A percentile compares a stretch with the other conserved stretches of the same genome.
phyloP scores from a whole-genome alignment of 2,888 invertebrate genomes.

The Perithous albicinctus region DNA sequence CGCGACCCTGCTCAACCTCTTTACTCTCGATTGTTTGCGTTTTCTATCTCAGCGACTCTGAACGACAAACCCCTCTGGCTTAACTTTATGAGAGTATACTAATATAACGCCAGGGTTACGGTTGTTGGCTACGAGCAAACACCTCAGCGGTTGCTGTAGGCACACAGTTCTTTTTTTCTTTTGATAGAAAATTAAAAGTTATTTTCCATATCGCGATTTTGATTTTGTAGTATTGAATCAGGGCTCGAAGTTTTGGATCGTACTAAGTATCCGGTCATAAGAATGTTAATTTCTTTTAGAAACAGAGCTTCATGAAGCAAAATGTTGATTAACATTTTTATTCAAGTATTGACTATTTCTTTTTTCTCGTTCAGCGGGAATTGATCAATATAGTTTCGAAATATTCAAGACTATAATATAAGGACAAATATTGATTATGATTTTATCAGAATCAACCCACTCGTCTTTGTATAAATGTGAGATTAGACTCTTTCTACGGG shows the following conservation, averaged over 20 bases:
- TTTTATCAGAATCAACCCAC: not conserved
- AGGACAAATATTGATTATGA: not conserved
- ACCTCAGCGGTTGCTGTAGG: not conserved
- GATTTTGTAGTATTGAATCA: no score
- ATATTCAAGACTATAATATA: not conserved
- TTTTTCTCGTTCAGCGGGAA: no score
- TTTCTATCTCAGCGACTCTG: slow-evolving; percentile 38
- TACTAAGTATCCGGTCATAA: no score
- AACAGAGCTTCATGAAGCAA: no score
- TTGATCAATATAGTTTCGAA: no score
- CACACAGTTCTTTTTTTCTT: not conserved
- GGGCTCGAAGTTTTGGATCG: no score
- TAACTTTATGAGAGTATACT: not conserved
- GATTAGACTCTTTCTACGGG: not conserved
- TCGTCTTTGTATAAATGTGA: not conserved
- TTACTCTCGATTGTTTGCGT: slow-evolving; percentile 21
- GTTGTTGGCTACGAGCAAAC: not conserved
- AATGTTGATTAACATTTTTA: no score
- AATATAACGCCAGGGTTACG: not conserved
- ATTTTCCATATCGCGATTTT: no score
- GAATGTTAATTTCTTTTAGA: no score
- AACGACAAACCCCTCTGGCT: not conserved
- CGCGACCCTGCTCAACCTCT: slow-evolving; percentile 3
- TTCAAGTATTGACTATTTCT: no score
- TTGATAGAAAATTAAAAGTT: no score